A percentile compares a stretch with the other conserved stretches of the same genome.
Conservation (phyloP, 2,113 vertebrate species). For the Anser brachyrhynchus region DNA sequence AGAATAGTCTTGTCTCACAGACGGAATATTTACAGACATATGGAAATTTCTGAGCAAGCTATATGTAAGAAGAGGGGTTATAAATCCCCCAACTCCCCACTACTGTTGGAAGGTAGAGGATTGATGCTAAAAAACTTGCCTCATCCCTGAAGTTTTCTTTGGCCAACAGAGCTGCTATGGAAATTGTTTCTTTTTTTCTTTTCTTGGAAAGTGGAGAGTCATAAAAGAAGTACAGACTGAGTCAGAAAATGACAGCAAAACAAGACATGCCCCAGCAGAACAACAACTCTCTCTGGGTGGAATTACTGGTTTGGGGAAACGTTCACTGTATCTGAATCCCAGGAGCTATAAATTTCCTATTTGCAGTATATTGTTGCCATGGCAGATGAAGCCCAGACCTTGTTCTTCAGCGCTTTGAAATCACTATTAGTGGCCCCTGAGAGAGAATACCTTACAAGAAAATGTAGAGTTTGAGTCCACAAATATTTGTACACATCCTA, state of each 20-base stretch:
- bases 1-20: not conserved
- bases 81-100: not conserved
- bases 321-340: not conserved
- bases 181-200: not conserved
- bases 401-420: constrained; percentile 27
- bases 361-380: constrained; percentile 8
- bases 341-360: constrained; percentile 33
- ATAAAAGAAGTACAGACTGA: constrained; percentile 26
- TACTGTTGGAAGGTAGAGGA: not conserved
- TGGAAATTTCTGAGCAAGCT: not conserved
- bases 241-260: constrained; percentile 25
- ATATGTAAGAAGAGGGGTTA: not conserved
- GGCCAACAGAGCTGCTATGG: not conserved
- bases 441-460: constrained; percentile 12
- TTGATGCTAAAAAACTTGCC: not conserved
- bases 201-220: not conserved
- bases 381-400: constrained; percentile 13
- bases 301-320: constrained; percentile 42
- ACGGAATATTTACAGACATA: not conserved
- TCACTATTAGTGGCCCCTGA: not conserved
- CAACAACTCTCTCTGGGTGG: not conserved
- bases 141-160: not conserved
- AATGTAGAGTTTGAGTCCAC: not conserved
- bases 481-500: not conserved
- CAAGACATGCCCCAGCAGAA: not conserved